Percentiles rank a stretch among this genome's conserved stretches.
Evolutionary conservation across 1,140 invertebrate species (phyloP).

Genomic region (Diabrotica virgifera): DNA sequence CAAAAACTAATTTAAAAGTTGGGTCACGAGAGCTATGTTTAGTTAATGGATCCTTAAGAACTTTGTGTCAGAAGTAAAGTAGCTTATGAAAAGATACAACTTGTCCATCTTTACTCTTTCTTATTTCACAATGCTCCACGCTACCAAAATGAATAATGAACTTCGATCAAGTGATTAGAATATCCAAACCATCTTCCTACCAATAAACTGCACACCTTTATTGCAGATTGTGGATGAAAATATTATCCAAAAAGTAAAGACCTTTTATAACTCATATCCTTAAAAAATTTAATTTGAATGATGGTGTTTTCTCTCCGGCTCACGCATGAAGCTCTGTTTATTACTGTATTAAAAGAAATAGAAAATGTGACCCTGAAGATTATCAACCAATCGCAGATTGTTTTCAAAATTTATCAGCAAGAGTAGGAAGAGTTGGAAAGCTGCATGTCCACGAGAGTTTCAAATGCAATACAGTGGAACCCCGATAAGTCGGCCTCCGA

Average conservation of each 20-base stretch:
- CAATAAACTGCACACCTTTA: constrained; percentile 42
- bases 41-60: constrained; percentile 43
- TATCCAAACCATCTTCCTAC: constrained; percentile 44
- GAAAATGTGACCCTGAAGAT: constrained; percentile 1
- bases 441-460: too few relatives aligned
- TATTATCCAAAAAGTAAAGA: constrained; percentile 6
- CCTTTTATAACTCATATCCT: background rate
- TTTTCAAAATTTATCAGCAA: constrained; percentile 1
- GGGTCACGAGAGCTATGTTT: constrained; percentile 30
- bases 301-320: background rate
- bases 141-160: constrained; percentile 31
- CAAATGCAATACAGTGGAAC: too few relatives aligned
- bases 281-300: too few relatives aligned
- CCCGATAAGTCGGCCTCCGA: too few relatives aligned
- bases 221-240: constrained; percentile 5
- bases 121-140: constrained; percentile 41
- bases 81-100: constrained; percentile 23
- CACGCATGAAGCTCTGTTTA: background rate
- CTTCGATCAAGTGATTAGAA: constrained; percentile 28
- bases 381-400: background rate
- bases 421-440: too few relatives aligned
- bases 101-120: constrained; percentile 31
- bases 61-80: constrained; percentile 43
- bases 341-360: constrained; percentile 1
- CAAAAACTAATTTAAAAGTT: constrained; percentile 36